Conservation (phyloP, 2,888 invertebrate genomes). For the Drosophila anomelani region DNA sequence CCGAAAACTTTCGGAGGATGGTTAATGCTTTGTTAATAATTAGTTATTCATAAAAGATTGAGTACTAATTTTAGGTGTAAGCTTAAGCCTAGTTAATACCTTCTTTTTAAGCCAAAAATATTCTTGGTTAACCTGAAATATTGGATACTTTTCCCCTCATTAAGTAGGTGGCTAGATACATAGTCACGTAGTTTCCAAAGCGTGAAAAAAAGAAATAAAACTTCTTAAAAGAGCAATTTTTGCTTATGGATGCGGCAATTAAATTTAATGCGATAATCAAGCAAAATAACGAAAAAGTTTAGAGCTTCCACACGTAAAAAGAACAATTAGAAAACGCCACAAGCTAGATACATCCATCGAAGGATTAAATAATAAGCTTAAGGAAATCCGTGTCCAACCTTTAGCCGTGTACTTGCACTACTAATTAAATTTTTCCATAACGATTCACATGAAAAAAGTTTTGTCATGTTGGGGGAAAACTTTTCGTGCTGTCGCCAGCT, state of each 20-base stretch:
- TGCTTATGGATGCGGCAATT: constrained; percentile 33
- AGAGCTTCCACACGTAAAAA: background rate
- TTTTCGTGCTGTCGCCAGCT: constrained; percentile 64
- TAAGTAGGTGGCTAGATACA: constrained; percentile 52
- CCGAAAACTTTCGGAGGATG: too few relatives aligned
- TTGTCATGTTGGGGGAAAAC: constrained; percentile 46
- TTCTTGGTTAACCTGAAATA: constrained; percentile 5
- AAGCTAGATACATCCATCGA: constrained; percentile 8
- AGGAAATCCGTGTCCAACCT: constrained; percentile 6
- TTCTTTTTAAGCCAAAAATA: too few relatives aligned
- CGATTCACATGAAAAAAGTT: constrained; percentile 55
- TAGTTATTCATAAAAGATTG: too few relatives aligned
- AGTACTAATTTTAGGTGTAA: too few relatives aligned
- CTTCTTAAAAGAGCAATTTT: constrained; percentile 41
- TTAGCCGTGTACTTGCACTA: constrained; percentile 30
- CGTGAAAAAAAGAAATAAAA: background rate
- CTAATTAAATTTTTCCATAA: constrained; percentile 72
- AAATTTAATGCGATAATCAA: constrained; percentile 38
- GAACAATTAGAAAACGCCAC: background rate
- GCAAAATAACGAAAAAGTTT: background rate
- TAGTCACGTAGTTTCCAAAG: constrained; percentile 50
- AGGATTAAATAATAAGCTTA: constrained; percentile 5
- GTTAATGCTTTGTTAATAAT: too few relatives aligned
- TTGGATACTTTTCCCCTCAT: constrained; percentile 64
- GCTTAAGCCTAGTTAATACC: too few relatives aligned